phyloP scores from a whole-genome alignment of 1,140 invertebrate genomes.

The Caenorhabditis brenneri region DNA sequence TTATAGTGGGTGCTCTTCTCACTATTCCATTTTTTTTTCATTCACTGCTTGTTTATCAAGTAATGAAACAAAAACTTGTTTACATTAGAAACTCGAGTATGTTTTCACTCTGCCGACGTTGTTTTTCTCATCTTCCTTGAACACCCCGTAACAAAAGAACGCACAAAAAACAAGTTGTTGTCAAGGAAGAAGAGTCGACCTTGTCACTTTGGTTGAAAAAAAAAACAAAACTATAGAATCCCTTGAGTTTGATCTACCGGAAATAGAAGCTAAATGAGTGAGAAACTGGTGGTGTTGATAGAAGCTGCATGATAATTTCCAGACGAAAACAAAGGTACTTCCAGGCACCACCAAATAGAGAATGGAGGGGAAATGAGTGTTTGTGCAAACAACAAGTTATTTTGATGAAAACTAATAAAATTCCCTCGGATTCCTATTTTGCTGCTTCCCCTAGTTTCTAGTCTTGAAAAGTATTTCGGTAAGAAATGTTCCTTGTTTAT shows the following conservation, averaged over 20 bases:
- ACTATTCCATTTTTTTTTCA: not conserved
- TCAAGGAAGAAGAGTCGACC: not conserved
- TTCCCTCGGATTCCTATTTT: not conserved
- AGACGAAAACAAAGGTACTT: conserved; percentile 4
- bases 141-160: conserved; percentile 6
- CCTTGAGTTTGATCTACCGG: not conserved
- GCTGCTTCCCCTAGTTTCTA: not conserved
- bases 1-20: not conserved
- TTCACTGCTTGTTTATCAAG: not conserved
- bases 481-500: conserved; percentile 20
- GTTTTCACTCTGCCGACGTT: not conserved
- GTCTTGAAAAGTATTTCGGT: not conserved
- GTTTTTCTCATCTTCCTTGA: not conserved
- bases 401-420: conserved; percentile 13
- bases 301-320: not conserved
- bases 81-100: conserved; percentile 17
- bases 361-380: not conserved
- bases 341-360: not conserved
- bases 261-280: not conserved
- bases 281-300: not conserved
- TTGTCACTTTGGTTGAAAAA: not conserved
- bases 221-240: not conserved
- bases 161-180: conserved; percentile 21
- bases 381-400: conserved; percentile 10
- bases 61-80: conserved; percentile 9